phyloP scores from a whole-genome alignment of 2,888 invertebrate species.

The Drosophila macrospina region DNA sequence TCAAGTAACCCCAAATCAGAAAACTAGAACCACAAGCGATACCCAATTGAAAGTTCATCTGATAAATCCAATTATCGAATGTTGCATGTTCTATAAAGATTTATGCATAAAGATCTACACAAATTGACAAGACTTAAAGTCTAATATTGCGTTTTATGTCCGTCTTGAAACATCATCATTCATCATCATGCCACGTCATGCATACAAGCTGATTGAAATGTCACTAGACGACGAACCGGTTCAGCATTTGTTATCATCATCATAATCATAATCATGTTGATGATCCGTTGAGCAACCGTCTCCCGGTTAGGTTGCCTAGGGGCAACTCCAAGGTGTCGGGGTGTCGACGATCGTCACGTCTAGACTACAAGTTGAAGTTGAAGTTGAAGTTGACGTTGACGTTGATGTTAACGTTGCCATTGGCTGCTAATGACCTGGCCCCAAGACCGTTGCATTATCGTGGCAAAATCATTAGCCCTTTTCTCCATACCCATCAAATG shows the following conservation, averaged over 20 bases:
- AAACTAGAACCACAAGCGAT: too few relatives aligned
- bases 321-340: constrained; percentile 31
- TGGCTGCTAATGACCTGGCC: constrained; percentile 50
- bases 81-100: constrained; percentile 3
- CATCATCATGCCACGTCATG: constrained; percentile 28
- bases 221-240: constrained; percentile 46
- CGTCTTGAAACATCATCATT: constrained; percentile 12
- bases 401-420: constrained; percentile 27
- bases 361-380: constrained; percentile 26
- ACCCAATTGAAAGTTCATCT: neutral
- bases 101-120: constrained; percentile 9
- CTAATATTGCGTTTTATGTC: constrained; percentile 3
- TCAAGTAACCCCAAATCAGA: neutral
- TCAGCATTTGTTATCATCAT: constrained; percentile 11
- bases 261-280: constrained; percentile 2
- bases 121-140: constrained; percentile 11
- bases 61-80: constrained; percentile 5
- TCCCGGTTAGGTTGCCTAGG: constrained; percentile 19
- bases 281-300: constrained; percentile 38
- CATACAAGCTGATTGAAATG: constrained; percentile 46
- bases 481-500: constrained; percentile 3
- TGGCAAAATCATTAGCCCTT: constrained; percentile 54
- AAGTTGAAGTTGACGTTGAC: constrained; percentile 4
- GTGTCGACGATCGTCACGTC: constrained; percentile 41
- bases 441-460: constrained; percentile 43